Evolutionary conservation across 2,113 vertebrate species (phyloP).

Genomic region (Progne subis): DNA sequence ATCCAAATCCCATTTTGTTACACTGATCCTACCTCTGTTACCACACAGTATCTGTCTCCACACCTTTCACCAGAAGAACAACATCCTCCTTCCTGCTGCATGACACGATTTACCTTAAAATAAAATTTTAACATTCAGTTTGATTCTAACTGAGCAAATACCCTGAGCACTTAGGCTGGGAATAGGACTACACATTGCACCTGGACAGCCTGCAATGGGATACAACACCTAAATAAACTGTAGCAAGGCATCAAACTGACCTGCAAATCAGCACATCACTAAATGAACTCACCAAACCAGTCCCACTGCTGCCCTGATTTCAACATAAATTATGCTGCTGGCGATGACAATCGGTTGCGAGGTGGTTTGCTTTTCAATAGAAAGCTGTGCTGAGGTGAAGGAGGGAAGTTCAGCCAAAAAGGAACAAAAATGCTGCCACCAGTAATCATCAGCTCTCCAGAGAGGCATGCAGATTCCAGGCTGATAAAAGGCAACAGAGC

Average conservation of each 20-base stretch:
- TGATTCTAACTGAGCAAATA: background rate
- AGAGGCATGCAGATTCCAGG: background rate
- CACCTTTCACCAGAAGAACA: background rate
- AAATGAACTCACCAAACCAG: background rate
- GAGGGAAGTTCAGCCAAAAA: background rate
- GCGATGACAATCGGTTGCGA: background rate
- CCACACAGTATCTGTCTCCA: background rate
- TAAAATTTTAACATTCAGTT: background rate
- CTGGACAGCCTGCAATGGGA: background rate
- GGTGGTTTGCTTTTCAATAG: background rate
- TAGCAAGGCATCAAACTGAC: background rate
- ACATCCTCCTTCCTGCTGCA: background rate
- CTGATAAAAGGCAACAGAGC: fast-evolving
- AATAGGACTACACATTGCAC: background rate
- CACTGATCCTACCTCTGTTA: background rate
- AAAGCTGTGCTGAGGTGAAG: background rate
- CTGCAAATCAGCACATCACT: background rate
- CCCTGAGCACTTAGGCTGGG: background rate
- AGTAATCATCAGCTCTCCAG: background rate
- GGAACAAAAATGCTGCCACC: background rate
- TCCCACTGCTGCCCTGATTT: background rate
- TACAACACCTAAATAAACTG: background rate
- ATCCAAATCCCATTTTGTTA: background rate
- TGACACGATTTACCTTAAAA: background rate
- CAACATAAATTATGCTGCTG: background rate